Base-by-base conservation (phyloP, 1,140 invertebrate genomes). In the Lordiphosa stackelbergi region DNA sequence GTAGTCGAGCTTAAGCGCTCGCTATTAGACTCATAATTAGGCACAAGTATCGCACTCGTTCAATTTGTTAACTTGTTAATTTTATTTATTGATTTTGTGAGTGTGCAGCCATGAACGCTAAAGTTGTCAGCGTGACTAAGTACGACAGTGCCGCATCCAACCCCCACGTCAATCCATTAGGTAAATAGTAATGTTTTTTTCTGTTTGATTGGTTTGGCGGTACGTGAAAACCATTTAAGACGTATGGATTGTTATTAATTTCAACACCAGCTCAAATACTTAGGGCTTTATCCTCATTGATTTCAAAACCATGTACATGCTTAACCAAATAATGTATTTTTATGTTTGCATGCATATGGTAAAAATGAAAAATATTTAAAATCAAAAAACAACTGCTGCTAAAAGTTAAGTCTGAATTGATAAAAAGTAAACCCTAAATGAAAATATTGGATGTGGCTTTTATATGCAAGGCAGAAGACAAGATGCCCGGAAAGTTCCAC, bases 161-260 rank as follows among this genome's bases (percentile, higher is more conserved):
- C 10, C 19, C 53, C 43, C 8, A 3, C 47, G 6, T 40, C 22
- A 16, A 55, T 13, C 43, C 53, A 55, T 45, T 48, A 47, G 47
- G 58, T 56, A 43, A 22, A 16, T 34, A 55, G 34, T 41, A 16
- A 38, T 37, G 35, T 51, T 60, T 61, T 66, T 75, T 77, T 77
- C 77, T 81, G 75, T 58, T 52, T 75, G 74, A 71, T 60, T 74
- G 57, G 24, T 5, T 31, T 45, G 34, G 22, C 24, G 2, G 51
- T 37, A 51, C 56, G 62, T 68, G 58, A 41, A 64, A 77, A 68
- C 69, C 79, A 81, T 83, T 81, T 77, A 83, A 83, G 77, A 81
- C 72, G 70, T 73, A 83, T 83, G 72, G 72, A 81, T 81, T 81
- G 69, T 57, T 66, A 77, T 84, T 73, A 71, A 77, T 77, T 83